Evolutionary conservation across 1,140 invertebrate species (phyloP).

Genomic region (Macrobrachium rosenbergii): DNA sequence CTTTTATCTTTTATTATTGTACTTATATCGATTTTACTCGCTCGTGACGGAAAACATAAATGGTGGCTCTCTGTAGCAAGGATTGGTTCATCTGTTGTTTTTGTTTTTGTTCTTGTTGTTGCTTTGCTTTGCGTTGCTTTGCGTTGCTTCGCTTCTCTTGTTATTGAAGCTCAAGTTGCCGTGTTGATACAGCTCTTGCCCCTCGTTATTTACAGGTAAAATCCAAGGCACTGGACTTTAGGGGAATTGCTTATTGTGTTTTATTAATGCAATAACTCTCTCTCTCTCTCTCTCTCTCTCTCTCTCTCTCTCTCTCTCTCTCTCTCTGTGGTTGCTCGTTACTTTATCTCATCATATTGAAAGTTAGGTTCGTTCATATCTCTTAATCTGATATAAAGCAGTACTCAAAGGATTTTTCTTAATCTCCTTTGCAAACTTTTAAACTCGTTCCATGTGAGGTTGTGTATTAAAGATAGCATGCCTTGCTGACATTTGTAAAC

Average conservation of each 20-base stretch:
- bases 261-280: background rate
- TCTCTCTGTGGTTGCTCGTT: background rate
- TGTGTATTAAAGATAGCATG: no score
- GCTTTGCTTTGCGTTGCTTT: background rate
- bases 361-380: no score
- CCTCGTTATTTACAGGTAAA: background rate
- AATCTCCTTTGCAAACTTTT: no score
- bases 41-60: background rate
- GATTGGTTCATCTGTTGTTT: background rate
- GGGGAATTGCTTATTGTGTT: background rate
- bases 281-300: background rate
- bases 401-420: no score
- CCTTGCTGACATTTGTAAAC: no score
- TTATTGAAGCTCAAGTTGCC: background rate
- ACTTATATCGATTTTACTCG: conserved; percentile 9
- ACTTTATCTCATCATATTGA: background rate
- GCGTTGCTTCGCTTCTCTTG: background rate
- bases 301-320: conserved; percentile 14
- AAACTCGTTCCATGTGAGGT: no score
- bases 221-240: background rate
- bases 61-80: background rate
- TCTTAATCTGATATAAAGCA: no score
- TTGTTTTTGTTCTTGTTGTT: background rate
- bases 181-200: background rate
- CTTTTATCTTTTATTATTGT: conserved; percentile 25